Conservation (phyloP, 1,140 invertebrate species). For the Lucilia sericata region DNA sequence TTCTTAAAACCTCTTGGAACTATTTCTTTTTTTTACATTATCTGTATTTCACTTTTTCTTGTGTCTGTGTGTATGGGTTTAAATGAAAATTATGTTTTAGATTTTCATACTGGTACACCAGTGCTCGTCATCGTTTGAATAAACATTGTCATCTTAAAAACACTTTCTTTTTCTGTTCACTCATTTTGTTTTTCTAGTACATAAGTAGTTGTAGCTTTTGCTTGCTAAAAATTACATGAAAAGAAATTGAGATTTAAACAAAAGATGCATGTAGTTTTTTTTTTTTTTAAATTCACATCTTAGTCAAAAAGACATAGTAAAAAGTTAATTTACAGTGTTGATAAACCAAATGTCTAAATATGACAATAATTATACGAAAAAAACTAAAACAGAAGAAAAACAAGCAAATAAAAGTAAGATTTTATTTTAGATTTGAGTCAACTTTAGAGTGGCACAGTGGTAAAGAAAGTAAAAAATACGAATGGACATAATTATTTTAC, state of each 20-base stretch:
- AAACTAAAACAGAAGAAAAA: neutral
- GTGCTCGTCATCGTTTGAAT: neutral
- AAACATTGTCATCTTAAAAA: constrained; percentile 7
- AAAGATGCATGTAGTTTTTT: neutral
- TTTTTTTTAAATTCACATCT: neutral
- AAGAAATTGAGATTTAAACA: neutral
- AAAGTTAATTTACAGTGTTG: neutral
- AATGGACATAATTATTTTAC: too few relatives aligned
- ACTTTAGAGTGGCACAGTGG: too few relatives aligned
- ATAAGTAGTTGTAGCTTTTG: too few relatives aligned
- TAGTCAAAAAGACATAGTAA: neutral
- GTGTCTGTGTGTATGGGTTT: neutral
- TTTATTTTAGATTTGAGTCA: too few relatives aligned
- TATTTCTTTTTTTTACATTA: neutral
- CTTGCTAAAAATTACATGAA: too few relatives aligned
- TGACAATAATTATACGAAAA: neutral
- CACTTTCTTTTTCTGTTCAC: neutral
- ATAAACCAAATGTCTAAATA: neutral
- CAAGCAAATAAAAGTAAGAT: neutral
- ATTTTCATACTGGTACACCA: too few relatives aligned
- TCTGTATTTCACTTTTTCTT: neutral
- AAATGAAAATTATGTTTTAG: too few relatives aligned
- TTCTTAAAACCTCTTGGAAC: neutral
- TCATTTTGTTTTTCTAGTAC: neutral
- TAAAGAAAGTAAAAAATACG: too few relatives aligned